phyloP scores from a whole-genome alignment of 2,797 vertebrate genomes.

The Tenualosa ilisha region DNA sequence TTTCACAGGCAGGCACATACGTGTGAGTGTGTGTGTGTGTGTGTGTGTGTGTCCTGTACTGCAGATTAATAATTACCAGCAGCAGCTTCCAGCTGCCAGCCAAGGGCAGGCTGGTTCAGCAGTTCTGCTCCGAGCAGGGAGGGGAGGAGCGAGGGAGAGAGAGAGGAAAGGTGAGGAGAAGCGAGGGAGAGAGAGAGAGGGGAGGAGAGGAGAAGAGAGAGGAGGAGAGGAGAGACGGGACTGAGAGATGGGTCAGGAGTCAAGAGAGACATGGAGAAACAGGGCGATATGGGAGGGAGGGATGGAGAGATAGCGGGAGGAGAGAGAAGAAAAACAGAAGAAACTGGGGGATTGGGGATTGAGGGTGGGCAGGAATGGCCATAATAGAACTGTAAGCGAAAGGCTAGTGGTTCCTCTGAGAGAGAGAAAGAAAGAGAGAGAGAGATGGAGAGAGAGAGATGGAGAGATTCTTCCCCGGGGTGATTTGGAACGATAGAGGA shows the following conservation, averaged over 20 bases:
- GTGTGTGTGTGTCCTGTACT: slow-evolving; percentile 36
- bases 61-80: slow-evolving; percentile 63
- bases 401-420: not conserved
- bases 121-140: slow-evolving; percentile 17
- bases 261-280: slow-evolving; percentile 8
- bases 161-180: not conserved
- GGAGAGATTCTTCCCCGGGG: too few relatives aligned
- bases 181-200: not conserved
- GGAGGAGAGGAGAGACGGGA: slow-evolving; percentile 7
- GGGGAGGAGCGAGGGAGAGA: not conserved
- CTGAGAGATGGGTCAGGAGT: not conserved
- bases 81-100: slow-evolving; percentile 52
- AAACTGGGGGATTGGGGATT: not conserved
- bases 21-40: not conserved
- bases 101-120: slow-evolving; percentile 50
- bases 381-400: not conserved
- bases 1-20: not conserved
- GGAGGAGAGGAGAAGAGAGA: not conserved
- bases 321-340: not conserved
- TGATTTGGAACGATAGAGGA: not conserved
- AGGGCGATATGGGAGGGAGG: not conserved
- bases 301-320: slow-evolving; percentile 21
- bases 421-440: slow-evolving; percentile 6
- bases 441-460: not conserved
- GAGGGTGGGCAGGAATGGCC: not conserved